Percentiles rank a stretch among this genome's conserved stretches.
These are phyloP conservation scores for Tribolium freemani DNA, from an alignment of 2,888 invertebrate species.

Conservation along the genomic window DNA sequence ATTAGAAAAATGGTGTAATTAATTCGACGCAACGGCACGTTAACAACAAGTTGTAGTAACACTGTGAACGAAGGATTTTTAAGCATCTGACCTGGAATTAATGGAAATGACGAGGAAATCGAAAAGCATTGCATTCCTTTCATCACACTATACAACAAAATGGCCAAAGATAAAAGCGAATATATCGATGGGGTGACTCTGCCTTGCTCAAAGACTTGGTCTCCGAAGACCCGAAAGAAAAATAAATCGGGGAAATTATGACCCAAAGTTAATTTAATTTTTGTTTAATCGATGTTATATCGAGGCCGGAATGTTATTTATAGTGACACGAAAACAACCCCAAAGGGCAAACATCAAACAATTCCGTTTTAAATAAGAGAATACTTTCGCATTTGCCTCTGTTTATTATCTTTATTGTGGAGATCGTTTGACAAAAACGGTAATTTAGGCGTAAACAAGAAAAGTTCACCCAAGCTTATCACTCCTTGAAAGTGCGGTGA, in stretches of 20 bases:
- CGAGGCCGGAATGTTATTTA: not conserved
- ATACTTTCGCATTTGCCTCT: not conserved
- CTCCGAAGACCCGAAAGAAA: not conserved
- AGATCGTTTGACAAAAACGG: not conserved
- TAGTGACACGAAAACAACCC: not conserved
- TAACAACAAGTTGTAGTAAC: slow-evolving; percentile 6
- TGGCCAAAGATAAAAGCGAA: slow-evolving; percentile 16
- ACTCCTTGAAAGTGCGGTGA: not conserved
- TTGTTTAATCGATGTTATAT: not conserved
- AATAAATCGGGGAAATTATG: not conserved
- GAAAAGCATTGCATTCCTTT: slow-evolving; percentile 4
- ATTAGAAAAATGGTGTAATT: not conserved
- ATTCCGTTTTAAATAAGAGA: not conserved
- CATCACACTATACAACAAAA: slow-evolving; percentile 18
- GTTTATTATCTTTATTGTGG: not conserved
- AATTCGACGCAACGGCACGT: slow-evolving; percentile 9
- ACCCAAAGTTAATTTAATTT: not conserved
- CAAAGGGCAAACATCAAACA: not conserved
- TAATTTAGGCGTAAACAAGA: not conserved
- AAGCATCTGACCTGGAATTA: slow-evolving; percentile 9
- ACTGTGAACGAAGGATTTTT: not conserved
- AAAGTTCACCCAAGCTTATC: not conserved
- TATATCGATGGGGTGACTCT: not conserved
- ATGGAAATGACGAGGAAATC: not conserved
- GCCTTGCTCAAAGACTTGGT: not conserved